A percentile compares a stretch with the other conserved stretches of the same genome.
Evolutionary conservation across 1,140 invertebrate genomes (phyloP).

Genomic region (Pteromalus puparum): DNA sequence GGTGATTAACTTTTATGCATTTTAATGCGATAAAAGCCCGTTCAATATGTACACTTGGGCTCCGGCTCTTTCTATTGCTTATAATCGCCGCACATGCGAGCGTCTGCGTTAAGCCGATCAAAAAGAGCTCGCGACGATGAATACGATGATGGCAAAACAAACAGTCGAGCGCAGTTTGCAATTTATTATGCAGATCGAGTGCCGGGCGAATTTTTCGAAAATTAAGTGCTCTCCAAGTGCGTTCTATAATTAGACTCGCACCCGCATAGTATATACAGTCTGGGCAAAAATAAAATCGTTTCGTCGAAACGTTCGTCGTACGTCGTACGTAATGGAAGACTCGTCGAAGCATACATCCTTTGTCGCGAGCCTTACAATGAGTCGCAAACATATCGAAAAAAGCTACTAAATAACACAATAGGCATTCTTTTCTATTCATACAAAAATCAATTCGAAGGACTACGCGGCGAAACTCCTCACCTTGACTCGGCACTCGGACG

Average conservation of each 20-base stretch:
- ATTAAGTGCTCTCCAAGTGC: neutral
- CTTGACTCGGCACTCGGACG: neutral
- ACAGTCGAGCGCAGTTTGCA: too few relatives aligned
- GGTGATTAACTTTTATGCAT: constrained; percentile 47
- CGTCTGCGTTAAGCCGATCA: neutral
- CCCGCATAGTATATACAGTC: too few relatives aligned
- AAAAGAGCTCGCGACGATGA: neutral
- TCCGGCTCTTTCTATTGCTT: neutral
- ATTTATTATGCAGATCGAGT: neutral
- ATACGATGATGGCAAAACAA: neutral
- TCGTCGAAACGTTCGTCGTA: too few relatives aligned
- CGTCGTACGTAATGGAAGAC: neutral
- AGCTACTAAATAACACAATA: constrained; percentile 11
- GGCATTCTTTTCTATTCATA: neutral
- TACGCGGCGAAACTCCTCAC: neutral
- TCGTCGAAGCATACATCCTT: constrained; percentile 5
- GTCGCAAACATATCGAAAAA: constrained; percentile 14
- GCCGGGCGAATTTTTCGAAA: neutral
- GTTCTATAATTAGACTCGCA: neutral
- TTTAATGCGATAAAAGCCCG: constrained; percentile 47
- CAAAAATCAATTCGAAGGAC: neutral
- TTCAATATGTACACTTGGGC: neutral
- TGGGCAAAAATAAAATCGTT: neutral
- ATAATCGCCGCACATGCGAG: neutral
- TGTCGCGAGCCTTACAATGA: constrained; percentile 10